These are phyloP conservation scores for Vanacampus margaritifer DNA, from an alignment of 2,113 vertebrate species.

Conservation along the genomic window DNA sequence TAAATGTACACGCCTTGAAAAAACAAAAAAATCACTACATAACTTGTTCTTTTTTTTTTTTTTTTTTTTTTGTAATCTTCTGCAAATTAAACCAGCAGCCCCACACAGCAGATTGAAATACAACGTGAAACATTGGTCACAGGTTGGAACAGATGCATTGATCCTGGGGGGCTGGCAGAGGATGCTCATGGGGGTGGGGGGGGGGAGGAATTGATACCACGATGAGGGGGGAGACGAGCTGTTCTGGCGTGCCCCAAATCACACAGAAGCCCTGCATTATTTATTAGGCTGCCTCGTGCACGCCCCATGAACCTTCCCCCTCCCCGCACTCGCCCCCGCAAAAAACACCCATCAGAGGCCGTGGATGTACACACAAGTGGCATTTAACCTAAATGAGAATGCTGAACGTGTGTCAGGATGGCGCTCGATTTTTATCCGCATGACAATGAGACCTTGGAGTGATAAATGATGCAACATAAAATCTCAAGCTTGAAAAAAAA, in stretches of 20 bases:
- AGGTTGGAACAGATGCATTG: constrained; percentile 4
- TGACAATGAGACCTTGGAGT: not conserved
- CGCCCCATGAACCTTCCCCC: constrained; percentile 29
- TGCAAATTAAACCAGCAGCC: not conserved
- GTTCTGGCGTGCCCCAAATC: constrained; percentile 48
- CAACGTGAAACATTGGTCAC: not conserved
- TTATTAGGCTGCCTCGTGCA: constrained; percentile 51
- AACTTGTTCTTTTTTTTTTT: not conserved
- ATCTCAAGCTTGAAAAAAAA: not conserved
- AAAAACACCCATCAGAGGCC: constrained; percentile 22
- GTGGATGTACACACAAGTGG: constrained; percentile 5
- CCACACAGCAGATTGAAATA: not conserved
- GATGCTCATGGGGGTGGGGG: constrained; percentile 17
- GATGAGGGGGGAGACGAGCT: constrained; percentile 33
- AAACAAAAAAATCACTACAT: not conserved
- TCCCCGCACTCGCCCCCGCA: not conserved
- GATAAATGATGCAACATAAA: not conserved
- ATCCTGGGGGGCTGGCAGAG: not conserved
- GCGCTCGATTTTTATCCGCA: constrained; percentile 1
- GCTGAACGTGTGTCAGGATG: not conserved
- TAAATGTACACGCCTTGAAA: too few species aligned
- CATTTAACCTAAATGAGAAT: constrained; percentile 2
- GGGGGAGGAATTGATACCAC: constrained; percentile 27
- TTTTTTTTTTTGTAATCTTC: not conserved
- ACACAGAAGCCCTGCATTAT: constrained; percentile 61